phyloP scores from a whole-genome alignment of 1,140 invertebrate species.

The Drosophila lini region DNA sequence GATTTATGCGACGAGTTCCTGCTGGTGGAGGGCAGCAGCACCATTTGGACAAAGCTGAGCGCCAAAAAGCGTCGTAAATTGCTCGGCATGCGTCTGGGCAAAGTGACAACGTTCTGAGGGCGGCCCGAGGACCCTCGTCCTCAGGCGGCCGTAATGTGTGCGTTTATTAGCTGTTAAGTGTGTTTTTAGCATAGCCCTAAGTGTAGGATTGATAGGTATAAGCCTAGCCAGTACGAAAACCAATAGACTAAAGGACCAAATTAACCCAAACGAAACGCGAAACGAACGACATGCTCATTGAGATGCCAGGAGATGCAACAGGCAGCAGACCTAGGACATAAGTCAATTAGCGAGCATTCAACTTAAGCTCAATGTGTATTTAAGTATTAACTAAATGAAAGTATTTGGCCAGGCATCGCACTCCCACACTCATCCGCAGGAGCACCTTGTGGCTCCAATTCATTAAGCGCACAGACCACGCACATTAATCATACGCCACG shows the following conservation, averaged over 20 bases:
- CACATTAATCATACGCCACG: conserved; percentile 75
- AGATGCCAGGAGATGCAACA: conserved; percentile 65
- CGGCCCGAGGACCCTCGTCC: neutral
- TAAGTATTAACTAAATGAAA: conserved; percentile 74
- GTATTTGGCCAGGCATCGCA: conserved; percentile 53
- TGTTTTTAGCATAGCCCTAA: conserved; percentile 57
- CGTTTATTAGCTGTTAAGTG: conserved; percentile 81
- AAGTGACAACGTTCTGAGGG: conserved; percentile 87
- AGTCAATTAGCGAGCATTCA: conserved; percentile 72
- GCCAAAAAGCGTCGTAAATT: conserved; percentile 88
- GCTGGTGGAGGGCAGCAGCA: conserved; percentile 86
- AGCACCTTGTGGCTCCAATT: conserved; percentile 46
- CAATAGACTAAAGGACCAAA: conserved; percentile 81
- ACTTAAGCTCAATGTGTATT: conserved; percentile 76
- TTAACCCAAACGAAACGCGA: conserved; percentile 46
- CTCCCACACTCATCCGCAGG: conserved; percentile 4
- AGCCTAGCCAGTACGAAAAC: conserved; percentile 64
- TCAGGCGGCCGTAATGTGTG: conserved; percentile 63
- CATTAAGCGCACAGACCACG: conserved; percentile 58
- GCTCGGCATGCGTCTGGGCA: conserved; percentile 87
- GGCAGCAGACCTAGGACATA: conserved; percentile 47
- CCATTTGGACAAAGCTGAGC: conserved; percentile 87
- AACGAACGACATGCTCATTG: conserved; percentile 73
- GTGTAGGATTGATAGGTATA: conserved; percentile 48
- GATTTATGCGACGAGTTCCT: conserved; percentile 85